Evolutionary conservation across 2,797 vertebrate species (phyloP).

Genomic region (Phoeniculus purpureus): DNA sequence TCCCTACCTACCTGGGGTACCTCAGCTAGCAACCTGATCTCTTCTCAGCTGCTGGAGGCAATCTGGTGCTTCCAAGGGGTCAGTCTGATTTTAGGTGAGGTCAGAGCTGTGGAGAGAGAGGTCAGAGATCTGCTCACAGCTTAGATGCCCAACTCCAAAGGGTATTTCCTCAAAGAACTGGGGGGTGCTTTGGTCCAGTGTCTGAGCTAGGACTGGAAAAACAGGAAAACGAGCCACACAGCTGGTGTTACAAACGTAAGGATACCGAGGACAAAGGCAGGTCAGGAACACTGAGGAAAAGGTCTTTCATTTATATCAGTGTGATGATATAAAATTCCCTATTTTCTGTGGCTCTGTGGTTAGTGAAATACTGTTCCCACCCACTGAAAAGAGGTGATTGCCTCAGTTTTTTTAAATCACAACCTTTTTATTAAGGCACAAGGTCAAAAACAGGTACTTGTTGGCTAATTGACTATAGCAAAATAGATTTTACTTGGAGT

Average conservation of each 20-base stretch:
- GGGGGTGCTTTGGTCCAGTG: background rate
- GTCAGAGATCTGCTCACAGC: background rate
- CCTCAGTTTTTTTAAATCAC: background rate
- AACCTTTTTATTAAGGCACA: background rate
- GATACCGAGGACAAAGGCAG: background rate
- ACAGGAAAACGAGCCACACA: background rate
- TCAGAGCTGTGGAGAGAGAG: background rate
- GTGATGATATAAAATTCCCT: background rate
- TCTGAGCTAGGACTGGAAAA: background rate
- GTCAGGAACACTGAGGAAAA: background rate
- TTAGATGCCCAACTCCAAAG: background rate
- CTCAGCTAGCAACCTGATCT: background rate
- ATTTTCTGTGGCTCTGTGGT: background rate
- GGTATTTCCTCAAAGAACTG: background rate
- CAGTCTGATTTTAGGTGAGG: background rate
- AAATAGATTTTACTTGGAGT: background rate
- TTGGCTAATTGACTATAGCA: background rate
- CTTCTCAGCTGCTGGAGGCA: background rate
- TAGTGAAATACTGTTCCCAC: background rate
- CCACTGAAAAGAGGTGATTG: background rate
- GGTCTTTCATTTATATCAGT: too few species aligned
- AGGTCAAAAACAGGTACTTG: background rate
- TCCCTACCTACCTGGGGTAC: background rate
- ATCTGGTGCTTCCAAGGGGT: background rate
- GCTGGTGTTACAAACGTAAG: background rate